phyloP scores from a whole-genome alignment of 1,140 invertebrate species.

The Drosophila pruinosa region DNA sequence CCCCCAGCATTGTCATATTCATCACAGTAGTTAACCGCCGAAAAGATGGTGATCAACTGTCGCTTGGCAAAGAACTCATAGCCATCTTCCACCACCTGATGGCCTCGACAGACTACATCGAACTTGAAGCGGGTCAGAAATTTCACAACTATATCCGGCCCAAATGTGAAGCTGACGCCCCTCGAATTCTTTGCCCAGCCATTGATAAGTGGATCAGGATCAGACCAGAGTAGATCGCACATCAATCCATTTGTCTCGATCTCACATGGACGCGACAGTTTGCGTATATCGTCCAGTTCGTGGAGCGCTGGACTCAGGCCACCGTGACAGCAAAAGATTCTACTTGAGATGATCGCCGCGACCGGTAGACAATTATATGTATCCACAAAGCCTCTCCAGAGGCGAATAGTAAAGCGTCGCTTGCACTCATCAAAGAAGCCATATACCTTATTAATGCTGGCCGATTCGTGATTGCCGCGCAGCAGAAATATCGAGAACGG shows the following conservation, averaged over 20 bases:
- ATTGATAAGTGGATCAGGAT: constrained; percentile 93
- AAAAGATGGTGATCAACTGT: constrained; percentile 98
- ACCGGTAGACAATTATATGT: constrained; percentile 88
- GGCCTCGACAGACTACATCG: constrained; percentile 97
- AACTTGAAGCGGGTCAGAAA: constrained; percentile 96
- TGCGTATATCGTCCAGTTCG: constrained; percentile 93
- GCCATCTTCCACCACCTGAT: constrained; percentile 98
- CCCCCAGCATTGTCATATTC: constrained; percentile 99
- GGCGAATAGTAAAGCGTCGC: constrained; percentile 96
- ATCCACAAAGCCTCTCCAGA: constrained; percentile 97
- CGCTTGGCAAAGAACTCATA: constrained; percentile 99
- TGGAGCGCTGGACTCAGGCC: constrained; percentile 93
- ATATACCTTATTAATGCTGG: constrained; percentile 94
- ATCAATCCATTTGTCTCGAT: constrained; percentile 94
- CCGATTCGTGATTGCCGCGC: constrained; percentile 85
- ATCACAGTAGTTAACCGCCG: constrained; percentile 85
- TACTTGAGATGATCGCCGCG: constrained; percentile 96
- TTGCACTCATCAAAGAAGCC: constrained; percentile 97
- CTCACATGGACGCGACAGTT: constrained; percentile 94
- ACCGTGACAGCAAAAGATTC: constrained; percentile 98
- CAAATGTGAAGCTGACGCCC: constrained; percentile 97
- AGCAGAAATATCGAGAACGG: constrained; percentile 93
- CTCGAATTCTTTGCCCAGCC: constrained; percentile 97
- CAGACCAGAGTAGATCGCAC: constrained; percentile 98
- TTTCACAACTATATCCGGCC: constrained; percentile 94